Evolutionary conservation across 2,888 invertebrate genomes (phyloP).

Genomic region (Meghimatium bilineatum): DNA sequence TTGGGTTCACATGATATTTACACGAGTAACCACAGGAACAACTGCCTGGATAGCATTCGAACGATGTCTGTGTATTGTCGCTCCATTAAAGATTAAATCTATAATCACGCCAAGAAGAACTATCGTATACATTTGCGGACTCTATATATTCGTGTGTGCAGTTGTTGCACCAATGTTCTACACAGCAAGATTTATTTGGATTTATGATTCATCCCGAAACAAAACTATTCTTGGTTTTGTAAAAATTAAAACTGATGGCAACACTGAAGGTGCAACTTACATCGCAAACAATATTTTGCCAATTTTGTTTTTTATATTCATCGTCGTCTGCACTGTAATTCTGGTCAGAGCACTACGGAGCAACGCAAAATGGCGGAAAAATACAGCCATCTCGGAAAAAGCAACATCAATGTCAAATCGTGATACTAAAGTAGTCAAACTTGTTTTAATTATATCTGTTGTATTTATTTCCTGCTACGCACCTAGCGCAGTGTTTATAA

Average conservation of each 20-base stretch:
- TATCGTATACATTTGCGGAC: background rate
- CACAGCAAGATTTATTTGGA: background rate
- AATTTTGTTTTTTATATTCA: background rate
- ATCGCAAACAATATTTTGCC: conserved; percentile 14
- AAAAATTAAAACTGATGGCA: background rate
- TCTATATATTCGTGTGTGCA: conserved; percentile 27
- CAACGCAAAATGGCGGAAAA: background rate
- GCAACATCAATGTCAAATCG: no score
- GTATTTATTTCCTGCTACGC: no score
- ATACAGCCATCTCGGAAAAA: no score
- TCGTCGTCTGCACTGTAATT: conserved; percentile 8
- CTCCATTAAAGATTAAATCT: conserved; percentile 35
- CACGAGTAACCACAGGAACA: no score
- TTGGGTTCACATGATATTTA: conserved; percentile 31
- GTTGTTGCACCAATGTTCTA: conserved; percentile 27
- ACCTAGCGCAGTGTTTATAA: no score
- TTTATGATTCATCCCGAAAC: conserved; percentile 6
- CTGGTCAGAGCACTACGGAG: background rate
- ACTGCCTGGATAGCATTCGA: no score
- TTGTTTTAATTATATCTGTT: no score
- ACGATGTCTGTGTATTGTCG: conserved; percentile 27
- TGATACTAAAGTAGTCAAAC: no score
- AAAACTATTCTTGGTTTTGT: conserved; percentile 19
- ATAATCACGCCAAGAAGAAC: conserved; percentile 30
- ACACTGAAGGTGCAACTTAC: conserved; percentile 12